Conservation (phyloP, 2,888 invertebrate species). For the Tipula confusa region DNA sequence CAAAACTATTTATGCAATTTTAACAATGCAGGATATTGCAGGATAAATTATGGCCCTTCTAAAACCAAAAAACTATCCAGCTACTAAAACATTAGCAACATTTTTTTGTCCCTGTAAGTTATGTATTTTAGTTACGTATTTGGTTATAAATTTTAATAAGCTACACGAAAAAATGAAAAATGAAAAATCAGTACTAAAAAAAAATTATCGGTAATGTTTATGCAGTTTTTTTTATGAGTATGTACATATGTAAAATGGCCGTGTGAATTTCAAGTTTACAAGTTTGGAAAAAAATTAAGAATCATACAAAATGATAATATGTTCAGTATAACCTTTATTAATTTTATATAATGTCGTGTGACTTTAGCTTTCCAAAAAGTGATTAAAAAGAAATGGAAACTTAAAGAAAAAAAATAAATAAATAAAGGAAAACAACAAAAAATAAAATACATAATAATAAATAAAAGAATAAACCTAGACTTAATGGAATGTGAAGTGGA, state of each 20-base stretch:
- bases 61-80: no score
- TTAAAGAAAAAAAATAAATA: not conserved
- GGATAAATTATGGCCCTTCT: no score
- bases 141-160: not conserved
- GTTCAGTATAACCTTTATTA: not conserved
- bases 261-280: constrained; percentile 16
- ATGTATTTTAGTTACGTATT: not conserved
- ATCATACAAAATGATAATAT: not conserved
- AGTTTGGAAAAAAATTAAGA: not conserved
- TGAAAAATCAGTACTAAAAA: not conserved
- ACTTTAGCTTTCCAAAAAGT: not conserved
- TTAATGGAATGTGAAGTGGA: constrained; percentile 33
- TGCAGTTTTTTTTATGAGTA: not conserved
- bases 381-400: not conserved
- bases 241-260: not conserved
- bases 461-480: not conserved
- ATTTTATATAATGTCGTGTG: not conserved
- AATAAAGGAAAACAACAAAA: no score
- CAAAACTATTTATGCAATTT: no score
- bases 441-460: no score
- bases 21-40: no score
- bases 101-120: not conserved
- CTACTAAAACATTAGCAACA: no score
- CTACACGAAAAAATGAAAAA: not conserved
- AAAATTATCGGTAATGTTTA: constrained; percentile 8